Percentiles rank a stretch among this genome's conserved stretches.
Evolutionary conservation across 30 jellyfish, hydroid and myxozoan genomes (phyloP).

Genomic region (Aurelia sp.): DNA sequence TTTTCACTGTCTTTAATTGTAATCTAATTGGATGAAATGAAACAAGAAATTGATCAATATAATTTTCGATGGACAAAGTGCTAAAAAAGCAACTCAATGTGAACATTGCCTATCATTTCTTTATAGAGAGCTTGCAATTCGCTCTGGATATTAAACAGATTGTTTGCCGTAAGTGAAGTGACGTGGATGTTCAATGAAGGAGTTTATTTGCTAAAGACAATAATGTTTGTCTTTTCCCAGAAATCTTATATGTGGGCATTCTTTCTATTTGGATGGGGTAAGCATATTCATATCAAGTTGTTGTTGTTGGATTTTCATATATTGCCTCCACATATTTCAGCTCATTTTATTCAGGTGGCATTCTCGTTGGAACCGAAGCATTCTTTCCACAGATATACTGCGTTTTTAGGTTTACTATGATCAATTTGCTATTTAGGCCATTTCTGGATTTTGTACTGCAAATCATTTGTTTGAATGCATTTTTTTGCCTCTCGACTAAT

Average conservation of each 20-base stretch:
- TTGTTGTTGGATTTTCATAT: neutral
- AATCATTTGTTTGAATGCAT: no score
- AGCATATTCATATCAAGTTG: neutral
- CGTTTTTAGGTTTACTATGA: no score
- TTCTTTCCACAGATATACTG: no score
- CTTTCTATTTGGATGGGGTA: slow-evolving; percentile 89
- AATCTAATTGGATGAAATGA: no score
- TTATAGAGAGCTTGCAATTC: slow-evolving; percentile 54
- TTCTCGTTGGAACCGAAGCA: neutral
- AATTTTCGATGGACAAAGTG: no score
- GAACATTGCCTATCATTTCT: neutral
- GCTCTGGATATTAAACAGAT: slow-evolving; percentile 58
- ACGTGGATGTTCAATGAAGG: slow-evolving; percentile 96
- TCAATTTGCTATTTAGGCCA: no score
- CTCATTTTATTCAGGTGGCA: neutral
- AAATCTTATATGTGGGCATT: slow-evolving; percentile 65
- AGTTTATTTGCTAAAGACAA: slow-evolving; percentile 59
- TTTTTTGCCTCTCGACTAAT: no score
- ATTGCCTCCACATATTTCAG: neutral
- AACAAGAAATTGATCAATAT: no score
- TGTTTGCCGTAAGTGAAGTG: slow-evolving; percentile 71
- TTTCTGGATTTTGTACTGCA: no score
- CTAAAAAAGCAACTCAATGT: no score
- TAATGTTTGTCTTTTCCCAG: slow-evolving; percentile 58
- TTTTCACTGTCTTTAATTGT: no score